A percentile compares a stretch with the other conserved stretches of the same genome.
Evolutionary conservation across 2,888 invertebrate genomes (phyloP).

Genomic region (Crematogaster levior): DNA sequence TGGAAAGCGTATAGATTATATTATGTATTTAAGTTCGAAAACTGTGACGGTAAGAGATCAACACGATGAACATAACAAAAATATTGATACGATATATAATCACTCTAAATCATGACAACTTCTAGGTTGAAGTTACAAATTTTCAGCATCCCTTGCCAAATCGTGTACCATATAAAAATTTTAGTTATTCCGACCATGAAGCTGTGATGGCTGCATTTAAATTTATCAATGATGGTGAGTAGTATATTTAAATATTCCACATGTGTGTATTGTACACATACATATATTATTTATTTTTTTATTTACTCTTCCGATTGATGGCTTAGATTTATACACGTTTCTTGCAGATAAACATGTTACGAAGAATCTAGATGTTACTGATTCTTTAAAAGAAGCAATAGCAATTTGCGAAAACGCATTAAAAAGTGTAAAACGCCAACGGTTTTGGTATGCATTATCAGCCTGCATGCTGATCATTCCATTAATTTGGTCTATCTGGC

Average conservation of each 20-base stretch:
- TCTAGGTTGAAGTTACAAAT: constrained; percentile 86
- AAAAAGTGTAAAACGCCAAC: constrained; percentile 86
- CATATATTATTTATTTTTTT: constrained; percentile 9
- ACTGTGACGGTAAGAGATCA: constrained; percentile 76
- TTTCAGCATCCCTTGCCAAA: constrained; percentile 91
- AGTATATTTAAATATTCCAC: constrained; percentile 77
- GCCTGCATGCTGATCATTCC: constrained; percentile 87
- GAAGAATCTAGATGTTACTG: constrained; percentile 74
- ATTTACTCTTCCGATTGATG: constrained; percentile 71
- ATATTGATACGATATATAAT: neutral
- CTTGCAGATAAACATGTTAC: constrained; percentile 73
- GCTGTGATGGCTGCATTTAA: constrained; percentile 89
- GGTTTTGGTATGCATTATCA: constrained; percentile 87
- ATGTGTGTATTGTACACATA: neutral
- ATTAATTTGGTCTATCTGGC: constrained; percentile 80
- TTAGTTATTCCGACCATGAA: constrained; percentile 97
- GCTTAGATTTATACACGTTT: constrained; percentile 15
- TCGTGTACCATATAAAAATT: constrained; percentile 90
- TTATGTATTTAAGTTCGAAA: constrained; percentile 89
- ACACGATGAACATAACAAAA: neutral
- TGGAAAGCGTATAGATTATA: constrained; percentile 97
- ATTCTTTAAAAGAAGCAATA: constrained; percentile 87
- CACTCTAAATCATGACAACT: neutral
- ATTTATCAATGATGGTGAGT: constrained; percentile 77
- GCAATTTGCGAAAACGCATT: constrained; percentile 88